phyloP scores from a whole-genome alignment of 2,113 vertebrate species.

The Cyanoderma ruficeps region DNA sequence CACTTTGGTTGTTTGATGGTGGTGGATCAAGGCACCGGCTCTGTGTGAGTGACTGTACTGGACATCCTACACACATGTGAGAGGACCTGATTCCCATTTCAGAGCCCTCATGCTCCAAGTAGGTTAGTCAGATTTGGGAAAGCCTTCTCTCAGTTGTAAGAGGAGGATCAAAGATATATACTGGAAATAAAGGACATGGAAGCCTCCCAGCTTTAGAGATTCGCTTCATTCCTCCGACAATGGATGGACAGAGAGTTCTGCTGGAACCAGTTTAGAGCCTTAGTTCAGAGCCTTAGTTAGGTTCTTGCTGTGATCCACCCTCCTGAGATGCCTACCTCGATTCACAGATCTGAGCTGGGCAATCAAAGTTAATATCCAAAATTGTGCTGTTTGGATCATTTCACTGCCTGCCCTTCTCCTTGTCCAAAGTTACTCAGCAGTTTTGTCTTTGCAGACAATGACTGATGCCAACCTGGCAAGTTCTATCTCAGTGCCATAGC shows the following conservation, averaged over 20 bases:
- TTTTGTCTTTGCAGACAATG: not conserved
- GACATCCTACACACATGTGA: not conserved
- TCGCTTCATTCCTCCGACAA: not conserved
- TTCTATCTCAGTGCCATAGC: not conserved
- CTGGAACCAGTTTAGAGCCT: not conserved
- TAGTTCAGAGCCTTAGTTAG: not conserved
- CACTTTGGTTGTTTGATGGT: not conserved
- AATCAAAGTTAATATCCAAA: not conserved
- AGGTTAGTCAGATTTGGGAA: not conserved
- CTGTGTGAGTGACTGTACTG: not conserved
- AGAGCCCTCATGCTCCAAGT: not conserved
- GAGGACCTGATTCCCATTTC: not conserved
- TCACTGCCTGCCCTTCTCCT: not conserved
- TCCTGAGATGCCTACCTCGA: not conserved
- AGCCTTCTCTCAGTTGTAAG: not conserved
- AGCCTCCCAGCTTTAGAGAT: not conserved
- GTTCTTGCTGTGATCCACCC: not conserved
- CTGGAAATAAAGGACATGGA: not conserved
- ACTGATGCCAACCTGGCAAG: not conserved
- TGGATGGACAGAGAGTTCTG: not conserved
- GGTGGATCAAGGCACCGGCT: not conserved
- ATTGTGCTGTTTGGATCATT: not conserved
- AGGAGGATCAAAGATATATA: not conserved
- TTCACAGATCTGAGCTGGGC: not conserved
- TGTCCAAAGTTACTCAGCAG: not conserved